Evolutionary conservation across 1,140 invertebrate genomes (phyloP), one percentile per base, ranked within the genome.

Genomic region (Camponotus vicinus): DNA sequence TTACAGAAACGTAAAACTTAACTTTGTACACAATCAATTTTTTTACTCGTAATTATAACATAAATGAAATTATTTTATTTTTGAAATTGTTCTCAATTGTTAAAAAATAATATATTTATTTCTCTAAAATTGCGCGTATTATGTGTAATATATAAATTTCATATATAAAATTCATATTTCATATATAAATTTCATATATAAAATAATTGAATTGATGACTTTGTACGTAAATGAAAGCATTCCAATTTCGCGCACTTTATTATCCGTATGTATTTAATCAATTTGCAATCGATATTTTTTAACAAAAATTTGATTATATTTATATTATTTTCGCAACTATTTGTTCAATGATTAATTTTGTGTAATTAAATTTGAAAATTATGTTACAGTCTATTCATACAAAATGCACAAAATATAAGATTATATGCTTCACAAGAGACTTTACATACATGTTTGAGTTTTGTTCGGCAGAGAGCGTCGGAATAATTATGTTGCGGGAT

Each of bases 401-500:
- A 49, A 63, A 49, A 13, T 71, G 27, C 27, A 61, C 7, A 79
- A 18, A 55, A 37, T 79, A n/a, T 66, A 66, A 66, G 18, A 18
- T 18, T 15, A 15, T 78, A 52, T 40, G 4, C 32, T 52, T 21
- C 27, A 1, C 9, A 42, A 75, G 21, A 63, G 27, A 57, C 27
- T 63, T 63, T 63, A 15, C 37, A 13, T n/a, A 21, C 18, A 49
- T 13, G 27, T 42, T 42, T 6, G 59, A 32, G 45, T 32, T 71
- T 1, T 32, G 32, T 27, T 27, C 15, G 37, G 49, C 37, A 8
- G 13, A 42, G 34, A n/a, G 49, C 8, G 11, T 73, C 18, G 13
- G 34, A 32, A 18, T 82, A 61, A 82, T 82, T 40, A 45, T 55
- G 21, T 73, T 42, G 40, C 32, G 32, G 42, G 73, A 27, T 83